phyloP scores from a whole-genome alignment of 2,113 vertebrate genomes.

The Atlantisia rogersi region DNA sequence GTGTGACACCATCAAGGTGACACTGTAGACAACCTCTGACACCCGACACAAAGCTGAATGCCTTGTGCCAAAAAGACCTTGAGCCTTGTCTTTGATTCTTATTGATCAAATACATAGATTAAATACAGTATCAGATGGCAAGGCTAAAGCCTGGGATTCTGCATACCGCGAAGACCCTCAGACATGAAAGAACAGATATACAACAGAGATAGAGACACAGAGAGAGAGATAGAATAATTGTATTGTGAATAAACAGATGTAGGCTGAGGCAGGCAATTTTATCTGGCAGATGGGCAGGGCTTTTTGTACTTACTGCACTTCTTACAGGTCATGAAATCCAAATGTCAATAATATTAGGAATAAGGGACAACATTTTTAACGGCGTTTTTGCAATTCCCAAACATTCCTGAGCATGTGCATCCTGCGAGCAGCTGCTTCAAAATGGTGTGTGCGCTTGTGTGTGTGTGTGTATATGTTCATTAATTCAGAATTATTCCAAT shows the following conservation, averaged over 20 bases:
- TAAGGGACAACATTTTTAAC: conserved; percentile 35
- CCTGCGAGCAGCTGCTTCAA: conserved; percentile 85
- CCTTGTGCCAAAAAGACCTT: conserved; percentile 69
- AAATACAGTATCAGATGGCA: conserved; percentile 68
- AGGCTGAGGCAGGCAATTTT: background rate
- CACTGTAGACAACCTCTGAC: conserved; percentile 62
- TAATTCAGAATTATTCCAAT: conserved; percentile 99
- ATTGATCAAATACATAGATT: conserved; percentile 72
- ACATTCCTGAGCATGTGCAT: conserved; percentile 81
- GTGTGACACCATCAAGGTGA: conserved; percentile 55
- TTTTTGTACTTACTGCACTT: conserved; percentile 14
- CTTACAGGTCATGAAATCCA: conserved; percentile 54
- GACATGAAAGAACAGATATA: conserved; percentile 58
- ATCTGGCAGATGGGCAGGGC: background rate
- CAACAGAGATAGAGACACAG: conserved; percentile 28
- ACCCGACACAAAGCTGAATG: conserved; percentile 17
- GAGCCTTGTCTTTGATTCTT: conserved; percentile 71
- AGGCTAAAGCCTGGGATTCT: conserved; percentile 56
- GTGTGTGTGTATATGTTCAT: conserved; percentile 73
- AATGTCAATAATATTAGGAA: background rate
- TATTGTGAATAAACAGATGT: conserved; percentile 40
- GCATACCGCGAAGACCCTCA: background rate
- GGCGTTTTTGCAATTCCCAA: conserved; percentile 47
- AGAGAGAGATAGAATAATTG: background rate
- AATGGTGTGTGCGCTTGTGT: background rate